These are phyloP conservation scores for Hydropotes inermis DNA, from an alignment of 2,113 vertebrate species.

Conservation along the genomic window DNA sequence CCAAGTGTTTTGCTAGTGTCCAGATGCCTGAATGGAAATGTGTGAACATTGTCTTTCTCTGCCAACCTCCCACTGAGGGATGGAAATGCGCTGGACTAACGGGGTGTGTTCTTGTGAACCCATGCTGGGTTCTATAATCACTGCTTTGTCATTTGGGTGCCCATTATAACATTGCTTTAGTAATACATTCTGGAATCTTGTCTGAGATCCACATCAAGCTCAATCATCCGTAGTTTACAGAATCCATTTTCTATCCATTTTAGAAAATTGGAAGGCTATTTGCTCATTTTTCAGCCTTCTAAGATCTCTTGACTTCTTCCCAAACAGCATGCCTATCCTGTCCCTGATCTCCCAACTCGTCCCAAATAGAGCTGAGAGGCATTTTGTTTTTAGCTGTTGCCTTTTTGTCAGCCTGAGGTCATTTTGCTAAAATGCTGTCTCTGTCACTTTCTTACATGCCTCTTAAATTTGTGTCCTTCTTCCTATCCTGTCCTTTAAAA, in stretches of 20 bases:
- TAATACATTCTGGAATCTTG: slow-evolving; percentile 24
- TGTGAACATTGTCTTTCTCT: slow-evolving; percentile 1
- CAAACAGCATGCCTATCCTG: neutral
- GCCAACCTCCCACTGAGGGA: neutral
- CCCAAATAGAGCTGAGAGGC: neutral
- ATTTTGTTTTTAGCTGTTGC: neutral
- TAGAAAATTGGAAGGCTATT: slow-evolving; percentile 39
- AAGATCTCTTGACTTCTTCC: neutral
- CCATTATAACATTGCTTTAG: neutral
- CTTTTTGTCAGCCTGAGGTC: neutral
- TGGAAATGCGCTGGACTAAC: slow-evolving; percentile 25
- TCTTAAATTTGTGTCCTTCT: neutral
- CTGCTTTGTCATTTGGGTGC: slow-evolving; percentile 45
- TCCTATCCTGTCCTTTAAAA: neutral
- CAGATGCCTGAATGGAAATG: neutral
- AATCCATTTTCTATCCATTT: slow-evolving; percentile 53
- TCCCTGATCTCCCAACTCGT: neutral
- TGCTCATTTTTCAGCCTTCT: slow-evolving; percentile 21
- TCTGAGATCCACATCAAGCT: slow-evolving; percentile 20
- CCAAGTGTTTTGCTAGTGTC: slow-evolving; percentile 14
- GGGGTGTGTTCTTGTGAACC: neutral
- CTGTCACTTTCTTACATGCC: neutral
- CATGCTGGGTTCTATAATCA: slow-evolving; percentile 38
- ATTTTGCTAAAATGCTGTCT: neutral
- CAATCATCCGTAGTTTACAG: slow-evolving; percentile 44